These are phyloP conservation scores for Masticophis lateralis DNA, from an alignment of 2,797 vertebrate genomes.

Conservation along the genomic window DNA sequence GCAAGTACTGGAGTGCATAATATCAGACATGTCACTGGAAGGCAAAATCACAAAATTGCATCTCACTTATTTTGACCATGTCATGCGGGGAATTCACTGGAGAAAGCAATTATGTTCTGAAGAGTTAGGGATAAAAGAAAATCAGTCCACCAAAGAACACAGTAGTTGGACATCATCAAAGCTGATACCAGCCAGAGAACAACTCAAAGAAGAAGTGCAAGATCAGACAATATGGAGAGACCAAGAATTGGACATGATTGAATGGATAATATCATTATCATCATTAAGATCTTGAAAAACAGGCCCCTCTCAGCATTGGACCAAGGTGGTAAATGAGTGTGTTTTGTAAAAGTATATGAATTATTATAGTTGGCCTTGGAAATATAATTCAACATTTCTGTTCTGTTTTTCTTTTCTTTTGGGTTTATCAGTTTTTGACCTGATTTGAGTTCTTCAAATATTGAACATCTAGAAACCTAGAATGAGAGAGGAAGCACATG, in stretches of 20 bases:
- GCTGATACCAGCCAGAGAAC: neutral
- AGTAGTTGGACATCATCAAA: neutral
- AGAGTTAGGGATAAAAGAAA: neutral
- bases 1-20: neutral
- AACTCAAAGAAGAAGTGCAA: neutral
- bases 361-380: neutral
- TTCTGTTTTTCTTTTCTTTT: neutral
- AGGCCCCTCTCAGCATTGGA: neutral
- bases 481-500: neutral
- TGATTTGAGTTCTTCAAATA: neutral
- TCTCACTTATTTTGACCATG: no score
- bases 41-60: neutral
- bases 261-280: neutral
- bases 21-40: neutral
- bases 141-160: neutral
- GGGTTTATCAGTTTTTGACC: neutral
- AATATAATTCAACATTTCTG: neutral
- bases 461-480: neutral
- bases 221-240: neutral
- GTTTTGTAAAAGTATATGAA: neutral
- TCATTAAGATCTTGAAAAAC: neutral
- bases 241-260: neutral
- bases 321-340: neutral
- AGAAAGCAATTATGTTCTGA: neutral
- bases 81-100: neutral